Conservation (phyloP, 2,113 vertebrate species). For the Triplophysa siluroides region DNA sequence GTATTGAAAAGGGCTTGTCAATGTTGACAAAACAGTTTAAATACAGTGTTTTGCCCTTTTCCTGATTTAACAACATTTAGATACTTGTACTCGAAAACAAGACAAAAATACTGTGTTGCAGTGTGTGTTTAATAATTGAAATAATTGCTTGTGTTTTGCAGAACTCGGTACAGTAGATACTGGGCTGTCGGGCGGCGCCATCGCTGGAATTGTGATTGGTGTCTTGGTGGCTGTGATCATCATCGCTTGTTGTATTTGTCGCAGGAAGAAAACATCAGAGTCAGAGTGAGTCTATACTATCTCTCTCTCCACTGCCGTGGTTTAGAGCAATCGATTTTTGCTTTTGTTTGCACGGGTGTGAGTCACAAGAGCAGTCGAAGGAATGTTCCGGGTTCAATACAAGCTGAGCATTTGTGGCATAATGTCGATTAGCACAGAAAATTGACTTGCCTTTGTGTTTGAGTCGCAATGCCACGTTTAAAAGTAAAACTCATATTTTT, state of each 20-base stretch:
- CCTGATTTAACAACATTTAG: no score
- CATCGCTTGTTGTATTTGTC: slow-evolving; percentile 48
- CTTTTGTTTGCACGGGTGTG: neutral
- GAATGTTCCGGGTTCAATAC: neutral
- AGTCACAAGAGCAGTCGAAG: neutral
- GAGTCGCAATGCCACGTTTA: no score
- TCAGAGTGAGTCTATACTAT: slow-evolving; percentile 68
- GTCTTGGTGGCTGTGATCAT: slow-evolving; percentile 54
- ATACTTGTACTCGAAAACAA: no score
- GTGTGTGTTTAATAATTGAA: neutral
- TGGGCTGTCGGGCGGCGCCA: slow-evolving; percentile 68
- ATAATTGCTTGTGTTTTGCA: slow-evolving; percentile 29
- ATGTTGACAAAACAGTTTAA: no score
- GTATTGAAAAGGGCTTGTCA: no score
- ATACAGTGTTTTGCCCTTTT: no score
- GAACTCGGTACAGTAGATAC: slow-evolving; percentile 48
- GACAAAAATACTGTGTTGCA: neutral
- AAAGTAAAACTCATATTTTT: no score
- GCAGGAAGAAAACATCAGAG: slow-evolving; percentile 66
- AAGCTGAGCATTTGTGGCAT: neutral
- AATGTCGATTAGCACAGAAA: neutral
- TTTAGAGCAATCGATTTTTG: neutral
- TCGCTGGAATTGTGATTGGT: slow-evolving; percentile 74
- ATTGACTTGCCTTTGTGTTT: neutral
- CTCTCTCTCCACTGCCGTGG: neutral